These are phyloP conservation scores for Ceryle rudis DNA, from an alignment of 2,797 vertebrate species.

Conservation along the genomic window DNA sequence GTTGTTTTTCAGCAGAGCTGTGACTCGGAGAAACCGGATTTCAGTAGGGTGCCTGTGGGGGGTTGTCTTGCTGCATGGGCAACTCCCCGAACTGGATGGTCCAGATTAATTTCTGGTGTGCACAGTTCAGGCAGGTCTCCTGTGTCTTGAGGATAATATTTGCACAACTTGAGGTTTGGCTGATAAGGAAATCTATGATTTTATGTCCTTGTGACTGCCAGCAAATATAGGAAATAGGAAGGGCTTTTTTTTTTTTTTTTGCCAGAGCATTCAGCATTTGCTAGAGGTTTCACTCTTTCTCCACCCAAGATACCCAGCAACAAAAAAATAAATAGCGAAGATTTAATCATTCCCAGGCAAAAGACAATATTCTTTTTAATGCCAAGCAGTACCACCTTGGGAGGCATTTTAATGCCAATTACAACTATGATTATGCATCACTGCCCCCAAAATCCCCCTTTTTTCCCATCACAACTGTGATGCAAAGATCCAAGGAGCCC, in stretches of 20 bases:
- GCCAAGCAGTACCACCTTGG: neutral
- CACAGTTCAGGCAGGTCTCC: neutral
- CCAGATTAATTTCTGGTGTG: neutral
- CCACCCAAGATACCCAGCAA: neutral
- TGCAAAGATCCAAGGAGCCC: neutral
- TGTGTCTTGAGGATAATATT: neutral
- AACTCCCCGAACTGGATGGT: rapidly evolving
- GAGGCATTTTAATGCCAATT: neutral
- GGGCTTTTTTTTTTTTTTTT: neutral
- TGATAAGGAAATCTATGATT: neutral
- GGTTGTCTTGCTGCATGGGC: rapidly evolving
- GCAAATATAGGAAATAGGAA: neutral
- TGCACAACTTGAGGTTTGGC: neutral
- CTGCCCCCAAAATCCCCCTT: neutral
- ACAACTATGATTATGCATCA: neutral
- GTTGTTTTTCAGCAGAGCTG: neutral
- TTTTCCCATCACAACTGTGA: neutral
- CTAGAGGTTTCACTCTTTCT: neutral
- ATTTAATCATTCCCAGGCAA: neutral
- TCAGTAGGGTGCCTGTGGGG: rapidly evolving
- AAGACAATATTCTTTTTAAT: neutral
- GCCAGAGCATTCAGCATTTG: neutral
- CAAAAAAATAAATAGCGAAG: neutral
- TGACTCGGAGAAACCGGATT: neutral
- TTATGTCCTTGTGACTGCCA: neutral